Evolutionary conservation across 2,797 vertebrate genomes (phyloP).

Genomic region (Falco novaeseelandiae): DNA sequence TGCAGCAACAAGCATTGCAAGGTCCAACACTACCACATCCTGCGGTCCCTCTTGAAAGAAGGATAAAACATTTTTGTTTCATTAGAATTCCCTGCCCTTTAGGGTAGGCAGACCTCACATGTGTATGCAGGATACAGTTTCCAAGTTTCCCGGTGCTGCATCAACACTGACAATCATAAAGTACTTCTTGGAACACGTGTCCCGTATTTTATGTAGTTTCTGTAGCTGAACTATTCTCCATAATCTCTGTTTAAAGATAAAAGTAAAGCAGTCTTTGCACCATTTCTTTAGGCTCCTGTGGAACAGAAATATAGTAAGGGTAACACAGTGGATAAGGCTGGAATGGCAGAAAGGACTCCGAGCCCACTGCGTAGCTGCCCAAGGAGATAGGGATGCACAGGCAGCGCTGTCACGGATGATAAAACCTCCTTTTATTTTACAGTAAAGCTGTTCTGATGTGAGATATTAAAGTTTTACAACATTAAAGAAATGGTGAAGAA

Average conservation of each 20-base stretch:
- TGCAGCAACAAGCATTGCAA: not conserved
- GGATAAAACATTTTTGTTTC: not conserved
- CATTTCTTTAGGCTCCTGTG: not conserved
- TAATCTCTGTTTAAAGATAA: not conserved
- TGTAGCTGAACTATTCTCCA: not conserved
- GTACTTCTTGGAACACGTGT: fast-evolving
- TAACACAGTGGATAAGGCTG: not conserved
- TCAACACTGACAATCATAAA: not conserved
- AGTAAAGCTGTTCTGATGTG: not conserved
- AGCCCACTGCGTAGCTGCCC: not conserved
- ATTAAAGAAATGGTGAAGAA: not conserved
- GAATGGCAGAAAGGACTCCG: not conserved
- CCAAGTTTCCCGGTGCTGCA: not conserved
- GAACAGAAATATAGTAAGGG: not conserved
- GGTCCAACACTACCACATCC: not conserved
- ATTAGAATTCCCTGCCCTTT: not conserved
- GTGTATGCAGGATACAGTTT: not conserved
- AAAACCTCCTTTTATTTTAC: not conserved
- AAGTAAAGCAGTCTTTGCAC: not conserved
- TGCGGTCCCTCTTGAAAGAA: not conserved
- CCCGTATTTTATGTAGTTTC: not conserved
- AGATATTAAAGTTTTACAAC: not conserved
- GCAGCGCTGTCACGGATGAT: not conserved
- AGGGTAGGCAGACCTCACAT: not conserved
- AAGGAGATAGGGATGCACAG: not conserved